Percentiles rank a stretch among this genome's conserved stretches.
Conservation (phyloP, 2,797 vertebrate genomes). For the Orientallactaga sibirica region DNA sequence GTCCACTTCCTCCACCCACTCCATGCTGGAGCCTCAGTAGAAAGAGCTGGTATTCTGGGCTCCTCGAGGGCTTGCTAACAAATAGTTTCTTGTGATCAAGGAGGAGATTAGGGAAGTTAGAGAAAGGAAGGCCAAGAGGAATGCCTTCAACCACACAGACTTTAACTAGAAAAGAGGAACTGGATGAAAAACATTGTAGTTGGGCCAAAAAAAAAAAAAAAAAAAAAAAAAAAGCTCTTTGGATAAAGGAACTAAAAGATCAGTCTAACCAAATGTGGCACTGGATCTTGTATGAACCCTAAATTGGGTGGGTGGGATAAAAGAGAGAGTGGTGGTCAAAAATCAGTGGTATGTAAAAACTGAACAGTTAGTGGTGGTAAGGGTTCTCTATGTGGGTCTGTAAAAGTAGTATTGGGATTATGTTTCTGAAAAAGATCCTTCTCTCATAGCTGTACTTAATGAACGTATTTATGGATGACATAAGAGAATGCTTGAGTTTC, state of each 20-base stretch:
- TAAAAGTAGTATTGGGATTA: not conserved
- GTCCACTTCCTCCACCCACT: fast-evolving
- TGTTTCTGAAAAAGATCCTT: not conserved
- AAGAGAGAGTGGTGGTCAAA: not conserved
- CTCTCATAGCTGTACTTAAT: not conserved
- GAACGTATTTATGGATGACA: not conserved
- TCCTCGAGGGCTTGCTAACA: not conserved
- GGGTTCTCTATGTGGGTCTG: not conserved
- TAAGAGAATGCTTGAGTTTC: not conserved
- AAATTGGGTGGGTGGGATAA: not conserved
- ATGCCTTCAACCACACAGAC: not conserved
- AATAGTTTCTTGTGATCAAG: not conserved
- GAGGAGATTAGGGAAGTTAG: not conserved
- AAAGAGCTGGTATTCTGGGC: not conserved
- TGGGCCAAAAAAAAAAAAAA: not conserved
- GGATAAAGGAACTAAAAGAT: not conserved
- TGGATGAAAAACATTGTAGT: no score
- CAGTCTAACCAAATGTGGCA: fast-evolving
- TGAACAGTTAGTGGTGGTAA: not conserved
- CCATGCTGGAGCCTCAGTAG: not conserved
- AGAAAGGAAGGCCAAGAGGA: not conserved
- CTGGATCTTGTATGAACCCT: not conserved
- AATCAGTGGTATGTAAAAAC: not conserved
- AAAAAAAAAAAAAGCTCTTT: not conserved
- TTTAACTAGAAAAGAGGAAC: not conserved